These are phyloP conservation scores for Ferrisia virgata DNA, from an alignment of 2,888 invertebrate genomes.

Conservation along the genomic window DNA sequence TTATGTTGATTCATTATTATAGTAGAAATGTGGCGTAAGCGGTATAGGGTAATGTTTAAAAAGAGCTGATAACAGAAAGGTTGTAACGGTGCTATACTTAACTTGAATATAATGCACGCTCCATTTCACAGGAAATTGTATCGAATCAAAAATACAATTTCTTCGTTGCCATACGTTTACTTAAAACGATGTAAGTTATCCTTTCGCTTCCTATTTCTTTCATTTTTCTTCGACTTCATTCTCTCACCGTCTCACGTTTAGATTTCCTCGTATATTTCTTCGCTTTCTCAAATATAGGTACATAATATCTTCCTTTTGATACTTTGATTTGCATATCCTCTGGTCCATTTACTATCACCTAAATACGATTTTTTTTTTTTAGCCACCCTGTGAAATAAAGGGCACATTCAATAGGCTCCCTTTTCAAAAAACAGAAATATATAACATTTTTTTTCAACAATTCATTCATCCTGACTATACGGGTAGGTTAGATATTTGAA, in stretches of 20 bases:
- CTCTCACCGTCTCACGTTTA: neutral
- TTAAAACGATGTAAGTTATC: neutral
- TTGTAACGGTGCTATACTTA: constrained; percentile 8
- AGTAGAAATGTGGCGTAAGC: constrained; percentile 11
- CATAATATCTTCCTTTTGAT: neutral
- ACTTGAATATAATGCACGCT: constrained; percentile 23
- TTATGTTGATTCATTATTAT: constrained; percentile 20
- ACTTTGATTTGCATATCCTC: neutral
- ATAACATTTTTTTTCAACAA: too few species aligned
- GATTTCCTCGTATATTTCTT: neutral
- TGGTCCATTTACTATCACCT: neutral
- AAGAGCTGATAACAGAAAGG: constrained; percentile 26
- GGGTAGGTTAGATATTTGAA: too few species aligned
- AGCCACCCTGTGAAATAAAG: too few species aligned
- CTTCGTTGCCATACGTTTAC: constrained; percentile 28
- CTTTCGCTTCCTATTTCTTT: neutral
- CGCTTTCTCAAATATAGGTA: neutral
- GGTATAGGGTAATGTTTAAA: constrained; percentile 16
- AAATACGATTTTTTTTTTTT: neutral
- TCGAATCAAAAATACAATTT: constrained; percentile 30
- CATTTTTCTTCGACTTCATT: constrained; percentile 1
- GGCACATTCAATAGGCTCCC: too few species aligned
- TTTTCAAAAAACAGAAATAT: too few species aligned
- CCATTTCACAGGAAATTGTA: constrained; percentile 28
- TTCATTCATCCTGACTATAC: too few species aligned